These are phyloP conservation scores for Pagrus major DNA, from an alignment of 2,113 vertebrate species.

Conservation along the genomic window DNA sequence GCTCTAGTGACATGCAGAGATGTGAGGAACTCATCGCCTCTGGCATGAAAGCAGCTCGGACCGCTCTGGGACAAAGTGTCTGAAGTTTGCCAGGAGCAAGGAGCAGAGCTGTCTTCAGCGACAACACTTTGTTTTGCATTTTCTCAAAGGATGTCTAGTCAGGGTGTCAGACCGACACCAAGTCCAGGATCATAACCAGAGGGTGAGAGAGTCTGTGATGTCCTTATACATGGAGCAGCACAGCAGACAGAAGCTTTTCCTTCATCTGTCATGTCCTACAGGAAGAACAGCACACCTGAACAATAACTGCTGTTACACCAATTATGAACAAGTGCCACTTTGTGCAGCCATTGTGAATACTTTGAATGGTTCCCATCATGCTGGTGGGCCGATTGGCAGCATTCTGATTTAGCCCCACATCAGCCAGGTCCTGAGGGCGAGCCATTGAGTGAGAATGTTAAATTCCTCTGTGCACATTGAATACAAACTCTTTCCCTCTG, in stretches of 20 bases:
- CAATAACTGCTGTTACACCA: conserved; percentile 3
- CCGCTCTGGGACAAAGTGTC: conserved; percentile 6
- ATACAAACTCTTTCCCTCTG: conserved; percentile 19
- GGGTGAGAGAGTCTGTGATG: neutral
- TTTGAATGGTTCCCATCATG: conserved; percentile 12
- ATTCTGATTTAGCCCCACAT: neutral
- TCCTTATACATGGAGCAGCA: neutral
- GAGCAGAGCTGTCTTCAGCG: neutral
- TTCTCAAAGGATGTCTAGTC: conserved; percentile 6
- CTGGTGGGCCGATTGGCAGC: neutral
- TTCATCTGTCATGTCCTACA: neutral
- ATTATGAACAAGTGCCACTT: conserved; percentile 12
- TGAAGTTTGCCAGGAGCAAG: neutral
- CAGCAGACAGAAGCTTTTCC: neutral
- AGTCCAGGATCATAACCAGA: neutral
- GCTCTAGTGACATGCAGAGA: conserved; percentile 17
- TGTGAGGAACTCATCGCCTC: conserved; percentile 1
- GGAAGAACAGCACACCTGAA: conserved; percentile 2
- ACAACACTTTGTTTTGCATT: neutral
- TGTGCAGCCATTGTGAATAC: neutral
- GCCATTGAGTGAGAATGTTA: neutral
- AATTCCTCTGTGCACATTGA: conserved; percentile 13
- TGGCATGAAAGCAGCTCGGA: neutral
- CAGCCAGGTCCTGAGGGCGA: neutral
- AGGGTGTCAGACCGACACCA: neutral